A percentile compares a stretch with the other conserved stretches of the same genome.
These are phyloP conservation scores for Scaptomyza cyrtandrae DNA, from an alignment of 2,888 invertebrate genomes.

Conservation along the genomic window DNA sequence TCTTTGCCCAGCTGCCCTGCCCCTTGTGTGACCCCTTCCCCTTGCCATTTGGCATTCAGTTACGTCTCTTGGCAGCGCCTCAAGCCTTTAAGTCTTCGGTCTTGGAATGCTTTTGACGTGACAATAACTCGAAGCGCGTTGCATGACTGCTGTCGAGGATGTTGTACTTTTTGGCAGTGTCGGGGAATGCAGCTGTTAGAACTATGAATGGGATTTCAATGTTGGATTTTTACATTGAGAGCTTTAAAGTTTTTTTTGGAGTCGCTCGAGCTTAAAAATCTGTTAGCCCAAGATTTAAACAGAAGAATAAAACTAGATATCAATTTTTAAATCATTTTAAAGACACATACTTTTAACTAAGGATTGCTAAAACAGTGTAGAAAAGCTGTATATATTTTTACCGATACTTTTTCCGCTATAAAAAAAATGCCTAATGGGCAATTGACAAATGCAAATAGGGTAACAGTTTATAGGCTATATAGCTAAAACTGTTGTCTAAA, in stretches of 20 bases:
- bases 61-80: slow-evolving; percentile 28
- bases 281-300: neutral
- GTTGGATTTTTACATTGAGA: neutral
- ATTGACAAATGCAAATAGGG: slow-evolving; percentile 9
- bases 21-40: neutral
- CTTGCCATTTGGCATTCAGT: slow-evolving; percentile 28
- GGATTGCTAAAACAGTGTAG: neutral
- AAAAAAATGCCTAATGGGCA: slow-evolving; percentile 21
- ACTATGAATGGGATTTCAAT: slow-evolving; percentile 16
- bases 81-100: slow-evolving; percentile 1
- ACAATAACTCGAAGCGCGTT: slow-evolving; percentile 55
- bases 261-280: neutral
- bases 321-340: too few species aligned
- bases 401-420: neutral
- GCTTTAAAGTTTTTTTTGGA: neutral
- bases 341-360: too few species aligned
- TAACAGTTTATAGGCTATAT: slow-evolving; percentile 23
- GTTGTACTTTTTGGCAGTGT: slow-evolving; percentile 2
- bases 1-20: slow-evolving; percentile 30
- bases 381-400: slow-evolving; percentile 14
- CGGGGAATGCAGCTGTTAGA: neutral
- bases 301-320: too few species aligned
- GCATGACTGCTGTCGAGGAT: slow-evolving; percentile 19
- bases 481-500: slow-evolving; percentile 24
- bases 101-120: slow-evolving; percentile 53